Conservation (phyloP, 1,140 invertebrate genomes). For the Belonocnema kinseyi region DNA sequence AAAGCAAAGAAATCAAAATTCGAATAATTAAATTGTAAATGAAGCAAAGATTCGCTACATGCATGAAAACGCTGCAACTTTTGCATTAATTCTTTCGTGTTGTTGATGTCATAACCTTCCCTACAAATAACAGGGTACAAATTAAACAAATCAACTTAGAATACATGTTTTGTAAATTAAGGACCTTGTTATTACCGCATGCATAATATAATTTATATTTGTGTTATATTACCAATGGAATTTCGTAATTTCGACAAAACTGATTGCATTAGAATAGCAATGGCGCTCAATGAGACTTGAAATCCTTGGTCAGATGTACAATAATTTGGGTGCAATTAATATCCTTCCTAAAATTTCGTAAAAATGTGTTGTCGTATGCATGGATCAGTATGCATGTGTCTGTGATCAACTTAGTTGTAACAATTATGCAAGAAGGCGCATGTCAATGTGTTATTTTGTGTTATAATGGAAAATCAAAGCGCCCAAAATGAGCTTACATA, state of each 20-base stretch:
- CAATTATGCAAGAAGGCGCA: conserved; percentile 56
- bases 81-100: conserved; percentile 9
- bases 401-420: conserved; percentile 59
- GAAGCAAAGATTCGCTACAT: neutral
- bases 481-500: neutral
- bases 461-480: neutral
- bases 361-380: conserved; percentile 51
- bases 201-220: conserved; percentile 37
- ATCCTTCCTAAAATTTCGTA: conserved; percentile 9
- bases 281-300: neutral
- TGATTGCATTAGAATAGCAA: no score
- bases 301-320: conserved; percentile 4
- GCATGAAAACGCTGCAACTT: conserved; percentile 15
- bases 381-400: conserved; percentile 58
- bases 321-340: neutral
- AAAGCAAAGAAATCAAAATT: neutral
- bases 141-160: conserved; percentile 6
- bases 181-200: conserved; percentile 44
- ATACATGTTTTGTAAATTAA: conserved; percentile 24
- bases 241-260: neutral
- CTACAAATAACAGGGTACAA: conserved; percentile 13
- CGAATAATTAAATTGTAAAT: conserved; percentile 3
- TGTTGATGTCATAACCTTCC: neutral
- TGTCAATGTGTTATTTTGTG: conserved; percentile 50
- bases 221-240: conserved; percentile 16